phyloP scores from a whole-genome alignment of 2,113 vertebrate genomes.

The Lycaon pictus region DNA sequence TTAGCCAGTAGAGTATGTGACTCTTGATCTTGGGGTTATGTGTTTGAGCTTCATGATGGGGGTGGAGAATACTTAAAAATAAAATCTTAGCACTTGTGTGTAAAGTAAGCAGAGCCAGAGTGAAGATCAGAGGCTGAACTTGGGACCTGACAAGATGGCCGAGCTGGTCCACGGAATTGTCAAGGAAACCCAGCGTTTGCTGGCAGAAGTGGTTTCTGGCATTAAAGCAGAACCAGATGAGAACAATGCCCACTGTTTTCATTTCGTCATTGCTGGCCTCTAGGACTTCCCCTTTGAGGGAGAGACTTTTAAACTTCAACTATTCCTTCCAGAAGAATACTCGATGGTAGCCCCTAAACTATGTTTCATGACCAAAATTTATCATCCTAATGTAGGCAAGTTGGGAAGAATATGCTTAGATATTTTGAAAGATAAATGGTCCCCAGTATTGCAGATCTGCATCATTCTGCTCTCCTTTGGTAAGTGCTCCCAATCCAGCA shows the following conservation, averaged over 20 bases:
- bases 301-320: neutral
- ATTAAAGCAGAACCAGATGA: neutral
- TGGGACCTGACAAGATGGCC: constrained; percentile 95
- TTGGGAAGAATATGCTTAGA: neutral
- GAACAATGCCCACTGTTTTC: neutral
- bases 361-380: neutral
- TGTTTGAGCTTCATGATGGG: neutral
- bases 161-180: constrained; percentile 96
- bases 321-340: neutral
- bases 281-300: neutral
- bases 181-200: constrained; percentile 88
- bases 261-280: neutral
- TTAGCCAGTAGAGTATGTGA: neutral
- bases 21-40: neutral
- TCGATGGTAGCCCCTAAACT: neutral
- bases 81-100: constrained; percentile 82
- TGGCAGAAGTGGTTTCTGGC: neutral
- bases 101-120: constrained; percentile 88
- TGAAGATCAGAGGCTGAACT: constrained; percentile 86
- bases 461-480: neutral
- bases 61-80: neutral
- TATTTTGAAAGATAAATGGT: neutral
- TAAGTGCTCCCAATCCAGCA: neutral
- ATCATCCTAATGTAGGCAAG: neutral
- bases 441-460: neutral